Evolutionary conservation across 2,888 invertebrate species (phyloP), one percentile per base, ranked within the genome.

Genomic region (Poecilus cupreus): DNA sequence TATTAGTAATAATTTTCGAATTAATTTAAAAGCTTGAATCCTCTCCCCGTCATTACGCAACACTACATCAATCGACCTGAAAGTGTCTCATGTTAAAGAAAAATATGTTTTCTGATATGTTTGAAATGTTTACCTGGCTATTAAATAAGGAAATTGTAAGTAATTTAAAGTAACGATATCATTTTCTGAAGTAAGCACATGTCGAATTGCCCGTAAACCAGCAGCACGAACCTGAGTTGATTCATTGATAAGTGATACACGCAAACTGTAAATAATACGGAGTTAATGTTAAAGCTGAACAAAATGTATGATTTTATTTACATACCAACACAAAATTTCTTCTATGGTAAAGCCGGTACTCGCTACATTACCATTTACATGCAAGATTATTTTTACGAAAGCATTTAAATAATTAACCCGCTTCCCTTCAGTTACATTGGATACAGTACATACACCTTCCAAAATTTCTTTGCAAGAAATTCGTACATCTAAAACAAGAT

Each of bases 41-140:
- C 98, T 92, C 89, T 98, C 98, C 85, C 96, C 94, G 88, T 98
- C 98, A 89, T 97, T 97, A 85, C 95, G 95, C 68, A 97, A 90
- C 89, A 95, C 93, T 83, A 98, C 91, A 90, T 98, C 98, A 88
- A 98, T 92, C 84, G 97, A 97, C 86, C 97, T 96, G 82, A 76
- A 83, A 74, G 10, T 13, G 3, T 64, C 16, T 32, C 3, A 64
- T 3, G 20, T 3, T 60, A n/a, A 60, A 83, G 20, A 75, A 6
- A 43, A 57, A 32, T 79, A 83, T 32, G 32, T 1, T 32, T 82
- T 74, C 64, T 74, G 39, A 54, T 20, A 11, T 24, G 13, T 60
- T 60, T 22, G 3, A 26, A 43, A 64, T 49, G 49, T 70, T 64
- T 90, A 93, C 92, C 96, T 94, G 84, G 94, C 93, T 83, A 98